Evolutionary conservation across 2,888 invertebrate species (phyloP).

Genomic region (Amitus sp.): DNA sequence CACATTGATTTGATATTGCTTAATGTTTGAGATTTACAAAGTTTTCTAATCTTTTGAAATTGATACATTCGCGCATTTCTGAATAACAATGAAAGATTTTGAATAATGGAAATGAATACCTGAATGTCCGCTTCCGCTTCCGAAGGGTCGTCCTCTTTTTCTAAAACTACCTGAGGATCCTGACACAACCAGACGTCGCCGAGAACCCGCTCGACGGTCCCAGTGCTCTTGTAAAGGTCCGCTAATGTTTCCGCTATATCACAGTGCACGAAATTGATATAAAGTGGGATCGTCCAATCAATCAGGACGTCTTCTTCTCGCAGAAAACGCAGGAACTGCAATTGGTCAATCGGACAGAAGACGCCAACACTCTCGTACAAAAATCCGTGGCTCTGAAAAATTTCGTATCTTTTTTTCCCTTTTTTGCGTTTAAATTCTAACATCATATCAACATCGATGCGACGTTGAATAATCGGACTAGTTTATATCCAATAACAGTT

Average conservation of each 20-base stretch:
- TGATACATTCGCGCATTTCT: too few relatives aligned
- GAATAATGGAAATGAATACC: too few relatives aligned
- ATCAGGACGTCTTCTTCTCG: constrained; percentile 81
- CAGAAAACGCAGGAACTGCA: constrained; percentile 78
- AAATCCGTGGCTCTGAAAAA: constrained; percentile 79
- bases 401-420: constrained; percentile 2
- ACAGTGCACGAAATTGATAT: constrained; percentile 87
- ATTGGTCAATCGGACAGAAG: constrained; percentile 82
- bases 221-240: constrained; percentile 74
- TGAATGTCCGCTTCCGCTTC: constrained; percentile 28
- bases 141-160: constrained; percentile 50
- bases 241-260: constrained; percentile 82
- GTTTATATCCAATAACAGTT: too few relatives aligned
- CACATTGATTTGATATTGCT: too few relatives aligned
- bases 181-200: constrained; percentile 84
- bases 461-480: too few relatives aligned
- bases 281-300: constrained; percentile 83
- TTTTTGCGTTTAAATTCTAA: too few relatives aligned
- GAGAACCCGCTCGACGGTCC: constrained; percentile 77
- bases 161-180: constrained; percentile 64
- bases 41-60: too few relatives aligned
- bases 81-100: too few relatives aligned
- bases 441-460: too few relatives aligned
- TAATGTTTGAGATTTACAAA: too few relatives aligned
- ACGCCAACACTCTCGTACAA: constrained; percentile 87